Base-by-base conservation (phyloP, 2,113 vertebrate genomes). In the Sebastes schlegelii region DNA sequence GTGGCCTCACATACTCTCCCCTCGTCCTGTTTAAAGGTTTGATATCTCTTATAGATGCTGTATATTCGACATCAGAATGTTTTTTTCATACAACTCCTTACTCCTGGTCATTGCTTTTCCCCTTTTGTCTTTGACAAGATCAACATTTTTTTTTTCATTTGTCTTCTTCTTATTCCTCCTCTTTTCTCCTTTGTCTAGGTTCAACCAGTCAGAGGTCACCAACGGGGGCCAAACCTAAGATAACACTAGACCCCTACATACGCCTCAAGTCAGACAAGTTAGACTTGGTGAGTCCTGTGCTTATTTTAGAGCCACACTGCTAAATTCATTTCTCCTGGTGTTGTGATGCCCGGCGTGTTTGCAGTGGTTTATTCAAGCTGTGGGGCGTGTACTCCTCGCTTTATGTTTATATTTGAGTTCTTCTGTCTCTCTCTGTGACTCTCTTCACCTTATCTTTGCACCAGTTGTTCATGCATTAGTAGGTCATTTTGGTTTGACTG, bases 231-330 rank as follows among this genome's bases (percentile, higher is more conserved):
- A 97, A 97, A 89, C 87, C 96, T 1, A 98, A 96, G 90, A 96
- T 98, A 62, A 95, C 96, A 0, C 93, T 98, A 91, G 97, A 98
- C 84, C 97, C 97, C 1, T 94, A 96, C 13, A 93, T 97, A 63
- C 95, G 97, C 1, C 96, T 98, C 84, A 97, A 97, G 89, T 95
- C 96, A 43, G 97, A 96, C 46, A 98, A 98, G 67, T 76, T 98
- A 26, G 96, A 97, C 77, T 85, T 98, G 96, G 97, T 98, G 77
- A 96, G 96, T 92, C 13, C 1, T 1, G 19, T 55, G 7, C 2
- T 68, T 46, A 8, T 9, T 73, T 8, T n/a, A 12, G 0, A 72
- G 55, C 12, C 16, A 13, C 34, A 4, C 26, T 70, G 21, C 23
- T 73, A 7, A 60, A 54, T 45, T 8, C 12, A 10, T 45, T 10